phyloP scores from a whole-genome alignment of 2,113 vertebrate genomes.

The Dermatemys mawii region DNA sequence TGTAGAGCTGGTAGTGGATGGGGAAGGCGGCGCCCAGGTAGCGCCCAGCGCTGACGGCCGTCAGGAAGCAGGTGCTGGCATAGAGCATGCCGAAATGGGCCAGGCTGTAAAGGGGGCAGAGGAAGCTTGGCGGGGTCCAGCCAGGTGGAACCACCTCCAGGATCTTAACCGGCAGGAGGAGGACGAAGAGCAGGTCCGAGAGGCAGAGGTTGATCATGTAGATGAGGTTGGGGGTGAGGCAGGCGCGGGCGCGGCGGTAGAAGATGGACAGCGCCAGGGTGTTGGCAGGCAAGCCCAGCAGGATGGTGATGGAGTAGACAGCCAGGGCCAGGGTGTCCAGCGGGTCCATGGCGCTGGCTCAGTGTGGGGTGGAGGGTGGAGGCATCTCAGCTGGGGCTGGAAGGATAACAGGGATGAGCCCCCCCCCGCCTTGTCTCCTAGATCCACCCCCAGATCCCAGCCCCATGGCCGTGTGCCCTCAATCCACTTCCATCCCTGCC shows the following conservation, averaged over 20 bases:
- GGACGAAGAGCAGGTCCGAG: constrained; percentile 87
- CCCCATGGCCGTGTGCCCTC: not conserved
- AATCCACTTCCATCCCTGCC: too few species aligned
- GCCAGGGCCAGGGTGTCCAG: constrained; percentile 75
- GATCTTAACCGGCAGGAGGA: constrained; percentile 91
- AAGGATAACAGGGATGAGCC: not conserved
- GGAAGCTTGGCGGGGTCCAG: constrained; percentile 77
- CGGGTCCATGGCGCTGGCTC: not conserved
- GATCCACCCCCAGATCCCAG: not conserved
- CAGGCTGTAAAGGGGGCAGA: constrained; percentile 85
- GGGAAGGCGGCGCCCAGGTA: constrained; percentile 90
- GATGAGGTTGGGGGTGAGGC: constrained; percentile 83
- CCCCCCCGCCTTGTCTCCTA: not conserved
- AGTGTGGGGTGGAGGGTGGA: not conserved
- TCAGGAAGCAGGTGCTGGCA: constrained; percentile 88
- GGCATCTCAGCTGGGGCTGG: not conserved
- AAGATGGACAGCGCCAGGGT: constrained; percentile 86
- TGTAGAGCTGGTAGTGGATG: constrained; percentile 83
- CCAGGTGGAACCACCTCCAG: constrained; percentile 76
- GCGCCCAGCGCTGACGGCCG: constrained; percentile 87
- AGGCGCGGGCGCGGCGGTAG: constrained; percentile 78
- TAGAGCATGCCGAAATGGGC: constrained; percentile 92
- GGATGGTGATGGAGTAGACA: constrained; percentile 85
- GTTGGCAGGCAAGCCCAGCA: constrained; percentile 87
- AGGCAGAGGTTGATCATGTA: constrained; percentile 90